Evolutionary conservation across 30 jellyfish, hydroid and myxozoan genomes (phyloP), one percentile per base, ranked within the genome.

Genomic region (Chrysaora quinquecirrha): DNA sequence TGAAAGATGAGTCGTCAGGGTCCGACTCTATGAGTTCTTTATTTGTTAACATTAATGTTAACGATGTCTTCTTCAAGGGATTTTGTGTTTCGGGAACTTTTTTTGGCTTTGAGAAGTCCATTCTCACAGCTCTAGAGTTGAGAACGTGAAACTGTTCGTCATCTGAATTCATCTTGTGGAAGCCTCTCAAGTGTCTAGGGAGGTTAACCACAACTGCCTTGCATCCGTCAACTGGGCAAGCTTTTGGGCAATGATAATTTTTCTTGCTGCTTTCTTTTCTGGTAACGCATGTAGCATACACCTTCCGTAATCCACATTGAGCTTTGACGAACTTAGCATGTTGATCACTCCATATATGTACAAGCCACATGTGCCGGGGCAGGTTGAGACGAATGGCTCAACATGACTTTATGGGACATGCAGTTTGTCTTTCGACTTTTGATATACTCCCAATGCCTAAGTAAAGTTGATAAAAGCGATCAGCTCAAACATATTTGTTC

Each of bases 181-280:
- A 75, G 56, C 75, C 61, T 75, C 35, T 1, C 30, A 75, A 76
- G 31, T 75, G 87, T 33, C 87, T 75, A 22, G 87, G 31, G 31
- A 75, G 74, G 30, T 49, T 60, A 47, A 49, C 32, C 32, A 60
- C 75, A 60, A 75, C 28, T 3, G 87, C 87, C 70, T 60, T 29
- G 32, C 87, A 75, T 0, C 87, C 87, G 30, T 75, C 87, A 20
- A 75, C 87, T 25, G 87, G 34, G 22, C 87, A 75, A 49, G 87
- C 67, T 75, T 56, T 75, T 11, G 87, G 32, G 33, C 30, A 21
- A 33, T 34, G 76, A 60, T 75, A 49, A 28, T 46, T 25, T 34
- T 34, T 18, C 19, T 34, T 46, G 10, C 21, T 76, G 30, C 76
- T 75, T 20, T 75, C 32, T 63, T 75, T 75, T 34, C 34, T 49